Percentiles rank a stretch among this genome's conserved stretches.
Conservation (phyloP, 2,797 vertebrate species). For the Arrhamphus sclerolepis region DNA sequence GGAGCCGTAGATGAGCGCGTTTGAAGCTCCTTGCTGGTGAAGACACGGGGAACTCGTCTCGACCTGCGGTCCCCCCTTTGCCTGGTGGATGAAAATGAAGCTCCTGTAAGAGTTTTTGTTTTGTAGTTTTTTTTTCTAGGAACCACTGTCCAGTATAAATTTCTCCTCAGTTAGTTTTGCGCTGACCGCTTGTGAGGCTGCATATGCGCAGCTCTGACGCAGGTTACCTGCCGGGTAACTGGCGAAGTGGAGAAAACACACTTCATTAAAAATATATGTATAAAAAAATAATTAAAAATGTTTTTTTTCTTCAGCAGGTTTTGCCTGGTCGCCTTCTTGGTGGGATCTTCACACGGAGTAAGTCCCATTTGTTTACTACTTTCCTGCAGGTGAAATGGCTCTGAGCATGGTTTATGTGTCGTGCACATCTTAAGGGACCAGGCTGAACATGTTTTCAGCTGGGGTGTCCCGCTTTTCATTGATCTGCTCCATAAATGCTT, state of each 20-base stretch:
- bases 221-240: constrained; percentile 21
- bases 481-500: no score
- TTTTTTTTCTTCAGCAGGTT: constrained; percentile 61
- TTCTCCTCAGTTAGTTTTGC: not conserved
- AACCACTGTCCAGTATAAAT: not conserved
- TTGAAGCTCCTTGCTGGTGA: constrained; percentile 64
- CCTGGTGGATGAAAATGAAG: constrained; percentile 70
- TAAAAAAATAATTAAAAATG: not conserved
- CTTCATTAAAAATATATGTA: no score
- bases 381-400: constrained; percentile 32
- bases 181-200: not conserved
- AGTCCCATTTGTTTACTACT: constrained; percentile 67
- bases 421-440: not conserved
- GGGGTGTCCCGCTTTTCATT: no score
- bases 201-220: constrained; percentile 2
- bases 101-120: constrained; percentile 63
- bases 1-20: constrained; percentile 76
- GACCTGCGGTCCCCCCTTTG: constrained; percentile 49
- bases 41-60: constrained; percentile 53
- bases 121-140: not conserved
- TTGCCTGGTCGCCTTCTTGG: constrained; percentile 54
- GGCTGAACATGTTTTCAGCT: not conserved
- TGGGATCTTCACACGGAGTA: constrained; percentile 72
- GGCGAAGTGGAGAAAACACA: not conserved
- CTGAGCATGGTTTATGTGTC: constrained; percentile 16